These are phyloP conservation scores for Corynorhinus townsendii DNA, from an alignment of 2,113 vertebrate genomes.

Conservation along the genomic window DNA sequence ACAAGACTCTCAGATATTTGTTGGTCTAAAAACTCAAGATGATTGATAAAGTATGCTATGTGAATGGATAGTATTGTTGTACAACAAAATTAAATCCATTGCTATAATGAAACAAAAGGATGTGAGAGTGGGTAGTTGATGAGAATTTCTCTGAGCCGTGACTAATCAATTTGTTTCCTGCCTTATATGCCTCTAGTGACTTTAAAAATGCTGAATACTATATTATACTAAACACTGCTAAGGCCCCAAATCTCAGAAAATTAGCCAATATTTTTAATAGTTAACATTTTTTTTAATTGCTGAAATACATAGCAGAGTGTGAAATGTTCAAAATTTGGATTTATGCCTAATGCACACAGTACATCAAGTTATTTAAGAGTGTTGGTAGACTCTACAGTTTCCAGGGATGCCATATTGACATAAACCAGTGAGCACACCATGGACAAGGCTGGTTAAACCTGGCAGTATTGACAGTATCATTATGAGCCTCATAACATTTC, in stretches of 20 bases:
- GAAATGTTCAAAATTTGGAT: not conserved
- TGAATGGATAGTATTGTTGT: not conserved
- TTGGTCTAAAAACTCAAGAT: not conserved
- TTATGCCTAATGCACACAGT: not conserved
- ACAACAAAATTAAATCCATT: constrained; percentile 1
- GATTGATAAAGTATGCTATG: constrained; percentile 16
- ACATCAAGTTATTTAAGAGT: not conserved
- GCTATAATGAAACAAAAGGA: not conserved
- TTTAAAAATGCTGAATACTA: not conserved
- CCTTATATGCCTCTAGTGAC: not conserved
- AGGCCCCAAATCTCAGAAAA: not conserved
- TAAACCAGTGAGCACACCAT: not conserved
- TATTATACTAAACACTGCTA: accelerated
- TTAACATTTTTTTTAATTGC: constrained; percentile 14
- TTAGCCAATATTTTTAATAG: not conserved
- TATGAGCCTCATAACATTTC: not conserved
- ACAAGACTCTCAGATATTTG: not conserved
- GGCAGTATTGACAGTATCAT: not conserved
- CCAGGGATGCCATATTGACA: not conserved
- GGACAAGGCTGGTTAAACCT: not conserved
- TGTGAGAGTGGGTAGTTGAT: not conserved
- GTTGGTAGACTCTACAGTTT: not conserved
- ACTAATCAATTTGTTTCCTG: constrained; percentile 22
- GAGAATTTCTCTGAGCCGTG: constrained; percentile 36
- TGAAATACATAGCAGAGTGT: not conserved